Evolutionary conservation across 1,140 invertebrate genomes (phyloP), one percentile per base, ranked within the genome.

Genomic region (Eueides isabella): DNA sequence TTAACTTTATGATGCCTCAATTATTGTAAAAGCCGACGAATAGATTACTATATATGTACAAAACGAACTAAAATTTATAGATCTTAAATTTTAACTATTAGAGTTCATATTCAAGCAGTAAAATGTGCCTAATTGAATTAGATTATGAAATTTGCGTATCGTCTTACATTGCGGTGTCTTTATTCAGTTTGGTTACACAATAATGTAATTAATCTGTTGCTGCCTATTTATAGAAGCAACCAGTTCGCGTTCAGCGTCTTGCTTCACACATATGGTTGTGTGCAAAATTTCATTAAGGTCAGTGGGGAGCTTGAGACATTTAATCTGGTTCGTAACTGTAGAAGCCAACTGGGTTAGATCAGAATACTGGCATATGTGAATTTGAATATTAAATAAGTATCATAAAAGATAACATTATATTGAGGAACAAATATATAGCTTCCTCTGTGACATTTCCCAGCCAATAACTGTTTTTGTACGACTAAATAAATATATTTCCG

Each of bases 1-100:
- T 78, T 80, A 76, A 72, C 74, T 80, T 80, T 80, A 80, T 69
- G 79, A 78, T 75, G 33, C 76, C 74, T 75, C 79, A 78, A 80
- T 80, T 71, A 80, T 77, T 76, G 41, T 75, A 78, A 78, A 61
- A 72, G 76, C 35, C 68, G 76, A 78, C 74, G 76, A 69, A 68
- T 78, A 72, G 72, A 78, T 74, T 71, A 67, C 29, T 38, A 23
- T 28, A 65, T 62, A 33, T 14, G 67, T n/a, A 41, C 7, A 11
- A 55, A 5, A 63, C 29, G 7, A n/a, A 16, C 41, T 16, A 35
- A 71, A 1, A 7, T 14, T 35, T 66, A 19, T 26, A 16, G 29
- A 67, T 61, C 62, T 23, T 71, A 66, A 66, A 28, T 9, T n/a
- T 19, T 2, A 6, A 41, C 19, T 16, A n/a, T 38, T 35, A 71